Base-by-base conservation (phyloP, 2,888 invertebrate genomes). In the Drosophila gaucha region DNA sequence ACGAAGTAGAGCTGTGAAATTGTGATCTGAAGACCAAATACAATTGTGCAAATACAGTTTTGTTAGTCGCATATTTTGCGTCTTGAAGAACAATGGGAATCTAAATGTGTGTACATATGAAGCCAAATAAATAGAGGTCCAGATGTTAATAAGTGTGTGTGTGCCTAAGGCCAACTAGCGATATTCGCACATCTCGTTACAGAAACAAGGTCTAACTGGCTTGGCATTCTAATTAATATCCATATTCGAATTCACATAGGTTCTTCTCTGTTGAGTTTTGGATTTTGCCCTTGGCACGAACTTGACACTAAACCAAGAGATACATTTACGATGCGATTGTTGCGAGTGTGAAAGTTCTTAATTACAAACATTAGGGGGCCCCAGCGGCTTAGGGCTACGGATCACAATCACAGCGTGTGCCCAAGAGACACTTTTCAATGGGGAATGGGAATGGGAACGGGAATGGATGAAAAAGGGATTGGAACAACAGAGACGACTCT, bases 331-430 rank as follows among this genome's bases (percentile, higher is more conserved):
- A 86, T 65, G 80, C 87, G 88, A 91, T 91, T 91, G 91, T 91
- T 88, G 89, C 89, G 89, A 91, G 91, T 91, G 91, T 91, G 91
- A 91, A 91, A 91, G 90, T 91, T 90, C 90, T 90, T 89, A 89
- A 89, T 89, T 89, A 88, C 89, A 89, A 89, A 88, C 89, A 86
- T 89, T 89, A 89, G 89, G 89, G 89, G 89, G 89, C 86, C 85
- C 41, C 80, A 82, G 67, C 67, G 68, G 80, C 86, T 84, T 83
- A 83, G 80, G 80, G 84, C 79, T 50, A 62, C 74, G 74, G 76
- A 78, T 75, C 78, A 80, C 75, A 73, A 80, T 64, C 86, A 77
- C 84, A 84, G 86, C 80, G 77, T 80, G 84, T 74, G 85, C 74
- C 60, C 79, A 82, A 84, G 85, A 84, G 86, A 84, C 85, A 84